Base-by-base conservation (phyloP, 2,113 vertebrate species). In the Amazona guildingii region DNA sequence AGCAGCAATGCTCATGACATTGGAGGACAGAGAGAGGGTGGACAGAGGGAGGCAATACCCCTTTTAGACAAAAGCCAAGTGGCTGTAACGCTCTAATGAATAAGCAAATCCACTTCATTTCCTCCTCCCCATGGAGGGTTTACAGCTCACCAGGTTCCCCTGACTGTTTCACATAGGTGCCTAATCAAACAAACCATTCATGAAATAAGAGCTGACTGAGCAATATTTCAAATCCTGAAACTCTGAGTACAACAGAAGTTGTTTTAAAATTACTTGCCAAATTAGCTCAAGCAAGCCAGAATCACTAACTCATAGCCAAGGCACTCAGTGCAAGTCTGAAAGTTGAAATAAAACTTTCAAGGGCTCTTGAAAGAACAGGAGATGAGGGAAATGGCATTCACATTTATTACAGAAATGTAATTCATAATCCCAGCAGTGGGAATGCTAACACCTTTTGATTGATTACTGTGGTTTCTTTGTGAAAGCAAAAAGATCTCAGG, bases 201-300 rank as follows among this genome's bases (percentile, higher is more conserved):
- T 61, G 86, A 94, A 95, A 91, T 68, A 96, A 95, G 89, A 94
- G 91, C 91, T 96, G 94, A 93, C 91, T 7, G 51, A 93, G 54
- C 83, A 94, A 27, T 90, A 86, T 94, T 95, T 97, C 92, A 96
- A 94, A 78, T 9, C 59, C 64, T 69, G 63, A 37, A 90, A 78
- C 33, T 86, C 82, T 80, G 17, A 3, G 1, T 81, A 90, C 91
- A 92, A 75, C 68, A 89, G 80, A 72, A 94, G 57, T 84, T 84
- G 62, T 94, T 96, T 94, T 88, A 93, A 96, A 96, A 96, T 84
- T 73, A 81, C 61, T 93, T 94, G 94, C 95, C 90, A 96, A 90
- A 96, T 96, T 88, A 94, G 76, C 35, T 95, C 35, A 78, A 90
- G 88, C 0, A 3, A 92, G 94, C 88, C 96, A 96, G 94, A 81